Base-by-base conservation (phyloP, 2,113 vertebrate genomes). In the Hypomesus transpacificus region DNA sequence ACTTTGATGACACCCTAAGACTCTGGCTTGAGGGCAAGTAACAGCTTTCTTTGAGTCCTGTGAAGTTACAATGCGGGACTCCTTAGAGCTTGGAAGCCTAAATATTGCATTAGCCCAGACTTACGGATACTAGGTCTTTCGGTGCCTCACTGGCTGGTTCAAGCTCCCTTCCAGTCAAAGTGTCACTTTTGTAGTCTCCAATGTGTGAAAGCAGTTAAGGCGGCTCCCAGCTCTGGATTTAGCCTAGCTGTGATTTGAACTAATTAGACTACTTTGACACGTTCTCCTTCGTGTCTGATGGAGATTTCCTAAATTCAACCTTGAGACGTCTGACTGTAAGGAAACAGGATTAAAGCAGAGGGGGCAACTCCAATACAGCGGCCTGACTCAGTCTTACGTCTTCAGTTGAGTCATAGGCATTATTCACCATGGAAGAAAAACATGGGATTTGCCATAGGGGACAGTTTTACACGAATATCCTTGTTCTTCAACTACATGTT, bases 371-470 rank as follows among this genome's bases (percentile, higher is more conserved):
- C 68, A 72, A 84, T 4, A 11, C 26, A 79, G 79, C 80, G 75
- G 58, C 57, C 75, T 83, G 81, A 85, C 70, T 85, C 79, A 81
- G 69, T 68, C 14, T 73, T 76, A 82, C 80, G 76, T 79, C 79
- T 71, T 77, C 59, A 65, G 68, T 61, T 84, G 87, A 87, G 81
- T 86, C 85, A 84, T 70, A 59, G 68, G 28, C 20, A 14, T 75
- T 64, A 54, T 75, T 69, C 31, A 26, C 67, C 9, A 22, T 14
- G 52, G 75, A 75, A 46, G 69, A 63, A 83, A 81, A 84, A 75
- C 69, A 76, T 69, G 62, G 86, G 77, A 78, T 83, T 84, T 77
- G 72, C 77, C 66, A 77, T 70, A 54, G 75, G 79, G 52, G 71
- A 85, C 68, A 72, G 79, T 77, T 75, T 56, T 69, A 72, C 22